Conservation (phyloP, 2,888 invertebrate species). For the Synanthedon tipuliformis region DNA sequence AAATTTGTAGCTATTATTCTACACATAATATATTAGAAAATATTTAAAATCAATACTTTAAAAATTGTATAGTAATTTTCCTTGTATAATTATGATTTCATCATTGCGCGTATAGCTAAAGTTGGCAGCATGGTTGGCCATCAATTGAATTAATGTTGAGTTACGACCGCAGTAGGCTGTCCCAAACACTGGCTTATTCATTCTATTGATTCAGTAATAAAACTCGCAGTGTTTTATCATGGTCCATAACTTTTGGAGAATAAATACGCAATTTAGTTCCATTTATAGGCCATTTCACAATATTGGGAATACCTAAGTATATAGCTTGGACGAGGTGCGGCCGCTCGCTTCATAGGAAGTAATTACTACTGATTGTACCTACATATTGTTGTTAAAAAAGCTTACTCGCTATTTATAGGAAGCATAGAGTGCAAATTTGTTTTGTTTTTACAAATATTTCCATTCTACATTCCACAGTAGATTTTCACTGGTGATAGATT, state of each 20-base stretch:
- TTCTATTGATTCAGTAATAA: constrained; percentile 47
- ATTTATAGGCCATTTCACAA: constrained; percentile 35
- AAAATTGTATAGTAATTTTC: too few species aligned
- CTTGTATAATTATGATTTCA: too few species aligned
- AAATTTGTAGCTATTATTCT: too few species aligned
- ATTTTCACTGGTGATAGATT: too few species aligned
- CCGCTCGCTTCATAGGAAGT: constrained; percentile 1
- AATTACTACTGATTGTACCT: background rate
- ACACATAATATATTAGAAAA: too few species aligned
- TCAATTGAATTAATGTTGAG: background rate
- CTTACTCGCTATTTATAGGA: too few species aligned
- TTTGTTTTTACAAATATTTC: too few species aligned
- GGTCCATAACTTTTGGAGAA: constrained; percentile 44
- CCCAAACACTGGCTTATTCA: constrained; percentile 13
- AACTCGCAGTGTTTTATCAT: constrained; percentile 40
- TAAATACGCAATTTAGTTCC: constrained; percentile 41
- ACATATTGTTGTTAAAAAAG: too few species aligned
- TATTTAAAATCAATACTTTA: too few species aligned
- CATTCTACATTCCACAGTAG: too few species aligned
- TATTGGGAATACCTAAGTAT: constrained; percentile 12
- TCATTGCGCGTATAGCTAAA: too few species aligned
- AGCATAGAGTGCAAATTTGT: too few species aligned
- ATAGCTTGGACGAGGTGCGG: constrained; percentile 5
- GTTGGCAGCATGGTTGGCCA: background rate
- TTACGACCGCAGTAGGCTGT: constrained; percentile 5